Percentiles rank a stretch among this genome's conserved stretches.
These are phyloP conservation scores for Agelastica alni DNA, from an alignment of 2,888 invertebrate genomes.

Conservation along the genomic window DNA sequence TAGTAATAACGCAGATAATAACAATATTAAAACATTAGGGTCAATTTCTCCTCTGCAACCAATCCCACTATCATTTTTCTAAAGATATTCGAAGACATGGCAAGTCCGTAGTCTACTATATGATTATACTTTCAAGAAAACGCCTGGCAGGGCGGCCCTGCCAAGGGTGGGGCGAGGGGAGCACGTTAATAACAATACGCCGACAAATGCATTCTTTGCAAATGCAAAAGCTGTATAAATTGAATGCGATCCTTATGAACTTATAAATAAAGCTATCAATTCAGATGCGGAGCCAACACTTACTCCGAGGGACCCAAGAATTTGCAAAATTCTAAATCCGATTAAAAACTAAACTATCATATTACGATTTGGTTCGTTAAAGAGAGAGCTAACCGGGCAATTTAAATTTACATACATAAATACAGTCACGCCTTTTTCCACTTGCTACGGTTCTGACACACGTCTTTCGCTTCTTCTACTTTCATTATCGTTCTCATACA, in stretches of 20 bases:
- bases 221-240: conserved; percentile 24
- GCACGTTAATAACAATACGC: conserved; percentile 13
- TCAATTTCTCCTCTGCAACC: not conserved
- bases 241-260: conserved; percentile 19
- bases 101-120: conserved; percentile 14
- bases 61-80: conserved; percentile 4
- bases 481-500: no score
- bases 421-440: no score
- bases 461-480: no score
- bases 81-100: not conserved
- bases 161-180: conserved; percentile 4
- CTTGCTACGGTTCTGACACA: no score
- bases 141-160: not conserved
- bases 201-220: conserved; percentile 25
- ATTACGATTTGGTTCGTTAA: no score
- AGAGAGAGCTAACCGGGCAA: no score
- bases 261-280: conserved; percentile 25
- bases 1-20: not conserved
- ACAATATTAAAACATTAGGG: not conserved
- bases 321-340: not conserved
- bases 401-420: no score
- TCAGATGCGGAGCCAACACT: not conserved
- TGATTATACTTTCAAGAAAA: conserved; percentile 23
- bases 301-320: not conserved
- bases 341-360: not conserved